Conservation (phyloP, 1,140 invertebrate genomes). For the Pollicipes pollicipes region DNA sequence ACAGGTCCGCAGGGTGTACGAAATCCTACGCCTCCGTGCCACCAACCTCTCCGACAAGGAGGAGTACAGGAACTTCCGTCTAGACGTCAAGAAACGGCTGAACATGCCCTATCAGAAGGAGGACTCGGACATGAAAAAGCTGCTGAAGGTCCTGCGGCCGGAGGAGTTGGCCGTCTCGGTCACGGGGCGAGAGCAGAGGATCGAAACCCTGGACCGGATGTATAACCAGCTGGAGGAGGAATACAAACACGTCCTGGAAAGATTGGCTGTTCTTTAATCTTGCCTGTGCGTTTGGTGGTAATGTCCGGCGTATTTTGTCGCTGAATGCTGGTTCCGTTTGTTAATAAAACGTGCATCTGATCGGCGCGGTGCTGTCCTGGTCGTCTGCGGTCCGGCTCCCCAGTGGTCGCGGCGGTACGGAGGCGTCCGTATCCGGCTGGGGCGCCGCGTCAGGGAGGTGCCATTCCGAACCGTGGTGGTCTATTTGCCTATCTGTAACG, state of each 20-base stretch:
- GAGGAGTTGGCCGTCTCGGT: slow-evolving; percentile 26
- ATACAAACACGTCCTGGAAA: slow-evolving; percentile 20
- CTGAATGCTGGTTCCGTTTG: too few relatives aligned
- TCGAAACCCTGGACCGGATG: slow-evolving; percentile 28
- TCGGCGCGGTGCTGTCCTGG: too few relatives aligned
- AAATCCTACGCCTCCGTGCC: slow-evolving; percentile 58
- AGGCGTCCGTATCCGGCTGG: too few relatives aligned
- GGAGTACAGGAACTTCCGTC: slow-evolving; percentile 53
- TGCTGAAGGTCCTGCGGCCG: slow-evolving; percentile 38
- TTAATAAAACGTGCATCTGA: too few relatives aligned
- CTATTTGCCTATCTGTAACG: too few relatives aligned
- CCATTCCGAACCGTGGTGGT: too few relatives aligned
- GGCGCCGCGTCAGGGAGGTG: too few relatives aligned
- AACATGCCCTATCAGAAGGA: slow-evolving; percentile 37
- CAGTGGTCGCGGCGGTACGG: too few relatives aligned
- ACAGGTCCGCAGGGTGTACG: slow-evolving; percentile 46
- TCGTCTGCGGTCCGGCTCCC: too few relatives aligned
- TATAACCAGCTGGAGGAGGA: slow-evolving; percentile 30
- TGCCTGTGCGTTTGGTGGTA: too few relatives aligned
- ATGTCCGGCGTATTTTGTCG: too few relatives aligned
- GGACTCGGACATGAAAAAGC: slow-evolving; percentile 44
- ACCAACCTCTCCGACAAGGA: slow-evolving; percentile 49
- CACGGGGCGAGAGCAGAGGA: slow-evolving; percentile 26
- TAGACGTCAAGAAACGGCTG: slow-evolving; percentile 67
- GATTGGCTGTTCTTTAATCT: too few relatives aligned